Evolutionary conservation across 2,888 invertebrate species (phyloP).

Genomic region (Dorcus parallelipipedus): DNA sequence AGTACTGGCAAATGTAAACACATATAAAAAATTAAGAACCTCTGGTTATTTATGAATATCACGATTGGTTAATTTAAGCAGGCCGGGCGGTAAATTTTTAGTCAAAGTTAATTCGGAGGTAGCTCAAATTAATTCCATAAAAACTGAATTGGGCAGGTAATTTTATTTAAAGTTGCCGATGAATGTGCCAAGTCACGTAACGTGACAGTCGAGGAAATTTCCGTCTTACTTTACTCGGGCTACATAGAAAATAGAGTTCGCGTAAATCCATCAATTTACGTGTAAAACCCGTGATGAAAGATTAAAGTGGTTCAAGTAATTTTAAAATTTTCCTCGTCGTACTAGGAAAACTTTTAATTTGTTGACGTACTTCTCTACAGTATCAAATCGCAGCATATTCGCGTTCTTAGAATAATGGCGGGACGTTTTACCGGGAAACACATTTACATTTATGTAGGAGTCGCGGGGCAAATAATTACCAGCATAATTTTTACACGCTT

Average conservation of each 20-base stretch:
- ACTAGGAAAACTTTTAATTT: not conserved
- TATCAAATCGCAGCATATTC: not conserved
- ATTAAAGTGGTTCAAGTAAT: not conserved
- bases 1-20: too few species aligned
- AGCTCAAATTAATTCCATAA: too few species aligned
- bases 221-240: not conserved
- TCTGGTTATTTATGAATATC: too few species aligned
- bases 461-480: too few species aligned
- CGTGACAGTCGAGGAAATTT: conserved; percentile 5
- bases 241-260: not conserved
- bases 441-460: too few species aligned
- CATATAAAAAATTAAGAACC: too few species aligned
- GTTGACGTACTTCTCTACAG: not conserved
- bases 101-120: too few species aligned
- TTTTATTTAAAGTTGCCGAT: conserved; percentile 16
- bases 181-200: conserved; percentile 8
- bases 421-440: conserved; percentile 1
- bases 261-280: not conserved
- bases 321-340: not conserved
- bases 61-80: too few species aligned
- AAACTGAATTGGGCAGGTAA: conserved; percentile 11
- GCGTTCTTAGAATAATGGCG: not conserved
- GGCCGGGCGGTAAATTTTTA: too few species aligned
- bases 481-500: too few species aligned
- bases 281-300: not conserved